These are phyloP conservation scores for Megalops atlanticus DNA, from an alignment of 2,113 vertebrate genomes.

Conservation along the genomic window DNA sequence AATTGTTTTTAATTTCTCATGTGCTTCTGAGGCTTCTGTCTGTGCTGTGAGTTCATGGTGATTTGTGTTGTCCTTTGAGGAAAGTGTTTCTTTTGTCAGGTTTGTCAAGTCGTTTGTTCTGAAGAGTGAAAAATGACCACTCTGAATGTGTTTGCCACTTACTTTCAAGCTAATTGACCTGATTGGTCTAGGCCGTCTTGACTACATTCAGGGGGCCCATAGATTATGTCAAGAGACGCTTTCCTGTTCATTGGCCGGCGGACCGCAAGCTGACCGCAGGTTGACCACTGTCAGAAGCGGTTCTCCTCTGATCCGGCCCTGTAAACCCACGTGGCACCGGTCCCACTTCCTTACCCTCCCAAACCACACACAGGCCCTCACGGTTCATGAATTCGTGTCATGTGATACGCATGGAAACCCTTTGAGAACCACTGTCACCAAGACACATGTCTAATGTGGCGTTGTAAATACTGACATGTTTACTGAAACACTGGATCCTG, in stretches of 20 bases:
- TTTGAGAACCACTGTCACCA: conserved; percentile 50
- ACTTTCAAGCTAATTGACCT: background rate
- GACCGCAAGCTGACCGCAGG: background rate
- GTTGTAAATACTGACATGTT: conserved; percentile 67
- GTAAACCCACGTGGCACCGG: background rate
- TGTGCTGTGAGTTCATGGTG: no score
- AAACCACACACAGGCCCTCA: conserved; percentile 41
- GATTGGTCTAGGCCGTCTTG: background rate
- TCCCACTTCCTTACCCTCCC: conserved; percentile 6
- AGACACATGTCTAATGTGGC: conserved; percentile 39
- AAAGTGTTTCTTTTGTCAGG: no score
- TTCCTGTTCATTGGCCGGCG: conserved; percentile 40
- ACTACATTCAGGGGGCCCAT: conserved; percentile 40
- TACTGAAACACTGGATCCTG: conserved; percentile 62
- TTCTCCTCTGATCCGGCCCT: no score
- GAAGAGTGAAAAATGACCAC: background rate
- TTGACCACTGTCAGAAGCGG: background rate
- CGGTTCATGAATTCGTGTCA: conserved; percentile 58
- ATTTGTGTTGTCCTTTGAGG: no score
- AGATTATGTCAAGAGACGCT: conserved; percentile 43
- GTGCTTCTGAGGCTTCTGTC: no score
- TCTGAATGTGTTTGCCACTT: conserved; percentile 39
- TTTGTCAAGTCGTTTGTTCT: no score
- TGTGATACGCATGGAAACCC: conserved; percentile 57
- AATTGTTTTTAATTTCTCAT: no score